Evolutionary conservation across 2,888 invertebrate genomes (phyloP).

Genomic region (Sinotaia quadrata): DNA sequence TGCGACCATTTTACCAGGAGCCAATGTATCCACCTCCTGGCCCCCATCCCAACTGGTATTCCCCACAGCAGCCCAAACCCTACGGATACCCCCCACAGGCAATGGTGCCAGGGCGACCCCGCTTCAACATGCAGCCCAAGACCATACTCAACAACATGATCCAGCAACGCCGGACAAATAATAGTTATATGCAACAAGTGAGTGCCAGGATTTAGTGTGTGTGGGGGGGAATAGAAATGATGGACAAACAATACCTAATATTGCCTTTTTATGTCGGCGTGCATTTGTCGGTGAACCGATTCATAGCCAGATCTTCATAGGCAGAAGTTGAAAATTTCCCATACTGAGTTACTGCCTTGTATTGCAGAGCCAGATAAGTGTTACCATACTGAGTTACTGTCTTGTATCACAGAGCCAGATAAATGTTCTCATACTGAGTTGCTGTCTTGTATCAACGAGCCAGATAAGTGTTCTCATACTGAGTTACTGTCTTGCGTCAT

Average conservation of each 20-base stretch:
- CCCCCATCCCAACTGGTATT: constrained; percentile 51
- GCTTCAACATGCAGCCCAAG: constrained; percentile 14
- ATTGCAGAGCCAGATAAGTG: too few relatives aligned
- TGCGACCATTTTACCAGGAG: constrained; percentile 42
- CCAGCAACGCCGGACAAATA: constrained; percentile 16
- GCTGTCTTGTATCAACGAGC: too few relatives aligned
- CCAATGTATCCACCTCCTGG: constrained; percentile 48
- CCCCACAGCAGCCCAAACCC: constrained; percentile 40
- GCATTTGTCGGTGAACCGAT: not conserved
- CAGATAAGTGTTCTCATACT: too few relatives aligned
- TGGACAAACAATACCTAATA: not conserved
- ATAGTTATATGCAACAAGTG: constrained; percentile 10
- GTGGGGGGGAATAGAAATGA: not conserved
- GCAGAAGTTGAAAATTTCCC: too few relatives aligned
- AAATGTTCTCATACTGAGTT: too few relatives aligned
- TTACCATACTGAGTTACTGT: too few relatives aligned
- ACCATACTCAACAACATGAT: constrained; percentile 23
- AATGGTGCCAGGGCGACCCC: constrained; percentile 1
- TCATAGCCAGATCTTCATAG: too few relatives aligned
- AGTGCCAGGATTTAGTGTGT: too few relatives aligned
- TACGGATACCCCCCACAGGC: constrained; percentile 24
- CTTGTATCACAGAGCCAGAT: too few relatives aligned
- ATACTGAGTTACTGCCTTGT: too few relatives aligned
- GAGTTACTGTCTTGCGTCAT: too few relatives aligned
- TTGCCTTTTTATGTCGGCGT: not conserved